These are phyloP conservation scores for Cryptoprocta ferox DNA, from an alignment of 2,797 vertebrate species.

Conservation along the genomic window DNA sequence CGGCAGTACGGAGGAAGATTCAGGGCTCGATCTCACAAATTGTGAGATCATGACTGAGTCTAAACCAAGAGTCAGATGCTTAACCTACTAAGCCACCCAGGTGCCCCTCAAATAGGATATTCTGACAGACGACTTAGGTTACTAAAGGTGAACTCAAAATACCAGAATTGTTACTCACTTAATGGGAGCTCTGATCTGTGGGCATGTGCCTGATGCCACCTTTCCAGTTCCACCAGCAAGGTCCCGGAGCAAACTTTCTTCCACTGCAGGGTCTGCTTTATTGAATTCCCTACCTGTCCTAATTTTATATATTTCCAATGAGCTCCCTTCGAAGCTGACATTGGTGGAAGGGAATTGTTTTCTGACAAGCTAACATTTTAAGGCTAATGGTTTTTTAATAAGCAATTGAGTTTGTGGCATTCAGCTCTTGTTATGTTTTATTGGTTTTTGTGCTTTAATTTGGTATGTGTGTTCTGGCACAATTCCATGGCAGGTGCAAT, in stretches of 20 bases:
- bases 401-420: slow-evolving; percentile 71
- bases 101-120: background rate
- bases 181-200: background rate
- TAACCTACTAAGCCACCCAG: too few species aligned
- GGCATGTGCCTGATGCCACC: background rate
- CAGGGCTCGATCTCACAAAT: too few species aligned
- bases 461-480: slow-evolving; percentile 69
- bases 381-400: slow-evolving; percentile 79
- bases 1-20: too few species aligned
- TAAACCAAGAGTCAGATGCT: too few species aligned
- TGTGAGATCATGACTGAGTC: too few species aligned
- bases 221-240: slow-evolving; percentile 49
- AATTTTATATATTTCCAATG: slow-evolving; percentile 74
- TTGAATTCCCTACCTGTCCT: slow-evolving; percentile 66
- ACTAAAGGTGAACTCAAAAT: slow-evolving; percentile 52
- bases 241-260: slow-evolving; percentile 48
- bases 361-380: slow-evolving; percentile 78
- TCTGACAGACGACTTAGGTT: background rate
- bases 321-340: slow-evolving; percentile 64
- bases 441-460: slow-evolving; percentile 76
- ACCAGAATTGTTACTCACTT: background rate
- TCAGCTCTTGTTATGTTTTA: slow-evolving; percentile 72
- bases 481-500: slow-evolving; percentile 70
- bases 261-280: slow-evolving; percentile 52
- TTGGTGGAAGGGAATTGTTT: slow-evolving; percentile 68